phyloP scores from a whole-genome alignment of 2,888 invertebrate genomes.

The Sarcophaga carnaria region DNA sequence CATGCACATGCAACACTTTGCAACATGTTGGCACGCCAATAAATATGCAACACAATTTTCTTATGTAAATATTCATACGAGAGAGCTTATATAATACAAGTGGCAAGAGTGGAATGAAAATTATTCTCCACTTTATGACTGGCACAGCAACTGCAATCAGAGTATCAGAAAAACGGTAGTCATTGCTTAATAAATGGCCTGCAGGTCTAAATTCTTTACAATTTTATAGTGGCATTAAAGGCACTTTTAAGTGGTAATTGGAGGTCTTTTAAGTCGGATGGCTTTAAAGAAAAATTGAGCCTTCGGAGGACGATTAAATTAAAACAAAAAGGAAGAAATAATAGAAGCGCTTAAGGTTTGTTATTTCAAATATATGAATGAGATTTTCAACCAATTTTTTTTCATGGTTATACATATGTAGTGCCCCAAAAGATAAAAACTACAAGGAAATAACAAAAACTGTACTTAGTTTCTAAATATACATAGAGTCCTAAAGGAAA shows the following conservation, averaged over 20 bases:
- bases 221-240: neutral
- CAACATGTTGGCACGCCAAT: slow-evolving; percentile 58
- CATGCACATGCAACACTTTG: slow-evolving; percentile 19
- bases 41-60: slow-evolving; percentile 64
- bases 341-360: too few species aligned
- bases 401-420: too few species aligned
- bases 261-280: neutral
- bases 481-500: too few species aligned
- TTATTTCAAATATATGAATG: too few species aligned
- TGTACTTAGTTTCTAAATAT: too few species aligned
- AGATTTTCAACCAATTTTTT: too few species aligned
- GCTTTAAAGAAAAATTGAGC: too few species aligned
- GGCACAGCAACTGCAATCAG: slow-evolving; percentile 1
- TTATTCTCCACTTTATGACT: neutral
- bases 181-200: slow-evolving; percentile 39
- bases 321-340: too few species aligned
- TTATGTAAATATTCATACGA: slow-evolving; percentile 13
- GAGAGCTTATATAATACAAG: neutral
- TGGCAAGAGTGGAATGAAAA: neutral
- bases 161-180: slow-evolving; percentile 37
- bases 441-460: too few species aligned
- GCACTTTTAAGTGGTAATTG: neutral
- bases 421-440: too few species aligned
- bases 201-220: neutral
- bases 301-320: too few species aligned